Evolutionary conservation across 2,797 vertebrate genomes (phyloP), one percentile per base, ranked within the genome.

Genomic region (Decapterus maruadsi): DNA sequence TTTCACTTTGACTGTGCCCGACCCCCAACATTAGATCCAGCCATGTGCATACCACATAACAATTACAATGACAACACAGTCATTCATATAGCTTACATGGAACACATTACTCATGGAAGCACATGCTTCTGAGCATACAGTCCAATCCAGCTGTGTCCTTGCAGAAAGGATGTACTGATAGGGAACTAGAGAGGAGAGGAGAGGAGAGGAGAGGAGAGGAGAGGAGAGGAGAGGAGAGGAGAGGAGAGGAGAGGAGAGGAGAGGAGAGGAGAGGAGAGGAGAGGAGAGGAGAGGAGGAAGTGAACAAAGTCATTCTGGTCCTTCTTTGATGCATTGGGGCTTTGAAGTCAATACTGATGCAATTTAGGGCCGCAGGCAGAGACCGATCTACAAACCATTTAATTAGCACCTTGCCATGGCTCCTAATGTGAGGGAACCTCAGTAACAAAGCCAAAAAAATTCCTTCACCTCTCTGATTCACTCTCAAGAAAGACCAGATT

Each of bases 321-420:
- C 22, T 59, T 83, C 81, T 90, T 89, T 90, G 85, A 92, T 82
- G 82, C 72, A 73, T 42, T 66, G 22, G 76, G 76, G 80, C 85
- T 92, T 92, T 91, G 87, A 91, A 92, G 89, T 90, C 88, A 87
- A 89, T 87, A 78, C 84, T 88, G 82, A 89, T 89, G 89, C 77
- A 90, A 91, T 91, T 87, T 68, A 68, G 43, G 78, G 50, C 86
- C 60, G 10, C 63, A 82, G 78, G 84, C 88, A 71, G 51, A 86
- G 75, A 70, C 73, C 80, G 78, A 73, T 69, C 83, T 76, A 77
- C 82, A 84, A 86, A 86, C 66, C 81, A 80, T 90, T 87, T 90
- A 78, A 92, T 93, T 84, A 90, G 77, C 87, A 81, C 82, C 70
- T 88, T 75, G 77, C 55, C 67, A 68, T 45, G 57, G 64, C 64